These are phyloP conservation scores for Acarapis woodi DNA, from an alignment of 1,140 invertebrate genomes.

Conservation along the genomic window DNA sequence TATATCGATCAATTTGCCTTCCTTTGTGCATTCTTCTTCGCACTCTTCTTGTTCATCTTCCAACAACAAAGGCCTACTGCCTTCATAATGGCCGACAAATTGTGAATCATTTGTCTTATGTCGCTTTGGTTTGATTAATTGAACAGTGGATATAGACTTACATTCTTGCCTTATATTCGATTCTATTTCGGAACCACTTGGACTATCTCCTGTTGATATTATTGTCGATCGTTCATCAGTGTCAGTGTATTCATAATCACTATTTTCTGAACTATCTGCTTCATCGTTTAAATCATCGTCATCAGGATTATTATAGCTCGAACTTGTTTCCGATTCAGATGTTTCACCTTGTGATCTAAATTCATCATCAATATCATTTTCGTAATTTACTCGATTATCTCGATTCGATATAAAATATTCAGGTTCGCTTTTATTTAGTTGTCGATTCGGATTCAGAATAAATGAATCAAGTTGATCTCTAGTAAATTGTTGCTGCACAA, in stretches of 20 bases:
- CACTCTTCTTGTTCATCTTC: conserved; percentile 25
- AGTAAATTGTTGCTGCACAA: neutral
- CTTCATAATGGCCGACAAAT: conserved; percentile 43
- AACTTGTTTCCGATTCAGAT: neutral
- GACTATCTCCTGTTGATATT: neutral
- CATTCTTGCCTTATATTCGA: conserved; percentile 7
- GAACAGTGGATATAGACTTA: too few relatives aligned
- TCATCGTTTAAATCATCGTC: conserved; percentile 2
- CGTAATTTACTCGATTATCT: neutral
- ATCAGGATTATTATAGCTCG: conserved; percentile 1
- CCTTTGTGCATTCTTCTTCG: neutral
- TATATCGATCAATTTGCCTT: neutral
- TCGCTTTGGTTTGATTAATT: conserved; percentile 7
- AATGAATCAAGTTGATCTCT: neutral
- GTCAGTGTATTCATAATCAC: neutral
- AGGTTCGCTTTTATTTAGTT: neutral
- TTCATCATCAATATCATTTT: neutral
- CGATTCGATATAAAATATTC: neutral
- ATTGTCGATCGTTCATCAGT: neutral
- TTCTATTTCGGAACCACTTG: neutral
- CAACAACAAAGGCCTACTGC: conserved; percentile 38
- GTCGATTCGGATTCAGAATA: neutral
- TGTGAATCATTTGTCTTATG: conserved; percentile 14
- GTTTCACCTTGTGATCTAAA: neutral
- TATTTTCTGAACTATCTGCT: neutral